Conservation (phyloP, 2,113 vertebrate genomes). For the Calidris pygmaea region DNA sequence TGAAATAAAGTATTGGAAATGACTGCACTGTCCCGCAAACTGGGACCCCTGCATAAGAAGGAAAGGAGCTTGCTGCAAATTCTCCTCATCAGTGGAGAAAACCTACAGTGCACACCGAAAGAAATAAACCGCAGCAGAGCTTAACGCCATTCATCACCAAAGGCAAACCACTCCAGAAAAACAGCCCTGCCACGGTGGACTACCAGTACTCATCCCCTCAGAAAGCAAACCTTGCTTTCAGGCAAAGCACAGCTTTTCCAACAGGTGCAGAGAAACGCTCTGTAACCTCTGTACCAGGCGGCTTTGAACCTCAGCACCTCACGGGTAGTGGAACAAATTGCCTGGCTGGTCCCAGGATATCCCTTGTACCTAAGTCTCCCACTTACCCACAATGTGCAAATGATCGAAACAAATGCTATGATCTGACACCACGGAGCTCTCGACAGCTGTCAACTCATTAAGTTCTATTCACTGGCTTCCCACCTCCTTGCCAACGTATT, state of each 20-base stretch:
- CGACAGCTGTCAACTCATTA: constrained; percentile 45
- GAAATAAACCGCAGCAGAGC: background rate
- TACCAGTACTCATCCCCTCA: background rate
- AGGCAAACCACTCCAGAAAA: background rate
- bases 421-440: background rate
- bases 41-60: background rate
- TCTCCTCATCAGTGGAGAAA: background rate
- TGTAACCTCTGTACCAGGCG: background rate
- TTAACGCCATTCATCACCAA: background rate
- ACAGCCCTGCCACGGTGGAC: background rate
- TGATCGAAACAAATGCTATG: constrained; percentile 14
- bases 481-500: constrained; percentile 3
- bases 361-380: background rate
- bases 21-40: background rate
- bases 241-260: background rate
- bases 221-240: background rate
- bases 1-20: background rate
- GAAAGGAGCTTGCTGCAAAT: background rate
- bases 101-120: background rate
- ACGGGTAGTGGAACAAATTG: constrained; percentile 1
- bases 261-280: background rate
- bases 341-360: background rate
- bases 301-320: background rate
- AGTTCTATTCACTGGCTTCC: constrained; percentile 29
- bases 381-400: constrained; percentile 4